Base-by-base conservation (phyloP, 2,797 vertebrate genomes). In the Falco rusticolus region DNA sequence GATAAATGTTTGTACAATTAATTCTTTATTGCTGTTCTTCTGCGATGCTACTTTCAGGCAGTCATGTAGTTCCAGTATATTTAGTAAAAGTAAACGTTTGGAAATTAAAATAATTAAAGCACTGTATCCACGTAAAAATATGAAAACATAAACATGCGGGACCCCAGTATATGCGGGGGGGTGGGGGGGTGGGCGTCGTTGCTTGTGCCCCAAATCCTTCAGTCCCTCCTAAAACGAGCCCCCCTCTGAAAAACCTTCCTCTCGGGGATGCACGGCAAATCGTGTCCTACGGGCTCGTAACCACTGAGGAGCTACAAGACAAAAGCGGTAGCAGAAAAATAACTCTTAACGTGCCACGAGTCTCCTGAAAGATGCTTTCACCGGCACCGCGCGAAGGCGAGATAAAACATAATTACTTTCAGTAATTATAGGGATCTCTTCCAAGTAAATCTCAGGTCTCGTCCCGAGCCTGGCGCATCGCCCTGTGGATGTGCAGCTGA, bases 1-100 rank as follows among this genome's bases (percentile, higher is more conserved):
- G 90, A 94, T 66, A 94, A 94, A 97, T 92, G 82, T 94, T 96
- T 95, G 85, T 54, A 87, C 91, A 96, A 92, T 94, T 93, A 95
- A 95, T 97, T 85, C 84, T 94, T 94, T 93, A 89, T 85, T 94
- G 87, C 65, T 63, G 29, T 28, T 83, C 37, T 71, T 60, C 75
- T 70, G 47, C 75, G 56, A 53, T 16, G 81, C 64, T 81, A 37
- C 75, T 93, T 90, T 63, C 89, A 78, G 71, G 68, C 88, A 75
- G 37, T 5, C 79, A 6, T 34, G 66, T 15, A 37, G 70, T 45
- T 51, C 66, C 81, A 50, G 82, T 8, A 6, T 17, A 26, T 28
- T 74, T 33, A 72, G 74, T 17, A 71, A 85, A 85, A 82, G 72
- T 39, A 71, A 87, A 51, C 29, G 56, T 25, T 0, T 68, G 50